Percentiles rank a stretch among this genome's conserved stretches.
These are phyloP conservation scores for Conopomorpha cramerella DNA, from an alignment of 1,140 invertebrate genomes.

Conservation along the genomic window DNA sequence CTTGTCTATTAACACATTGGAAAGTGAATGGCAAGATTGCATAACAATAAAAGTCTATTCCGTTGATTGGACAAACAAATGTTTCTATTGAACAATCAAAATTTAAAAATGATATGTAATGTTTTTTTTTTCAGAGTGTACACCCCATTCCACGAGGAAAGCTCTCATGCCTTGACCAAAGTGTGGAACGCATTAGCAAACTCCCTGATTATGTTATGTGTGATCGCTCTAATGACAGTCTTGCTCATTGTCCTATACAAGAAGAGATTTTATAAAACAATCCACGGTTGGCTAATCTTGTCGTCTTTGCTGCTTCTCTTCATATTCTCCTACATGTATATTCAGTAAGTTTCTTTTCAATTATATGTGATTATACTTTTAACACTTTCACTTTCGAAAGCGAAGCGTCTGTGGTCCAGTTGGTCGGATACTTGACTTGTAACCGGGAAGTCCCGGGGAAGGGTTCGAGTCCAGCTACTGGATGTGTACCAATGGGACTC, in stretches of 20 bases:
- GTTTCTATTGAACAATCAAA: no score
- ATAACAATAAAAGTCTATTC: no score
- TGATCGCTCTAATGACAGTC: constrained; percentile 95
- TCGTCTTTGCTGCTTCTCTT: constrained; percentile 95
- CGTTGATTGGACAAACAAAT: no score
- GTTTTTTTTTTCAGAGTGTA: constrained; percentile 74
- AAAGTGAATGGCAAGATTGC: no score
- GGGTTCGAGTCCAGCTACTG: no score
- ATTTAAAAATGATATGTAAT: constrained; percentile 5
- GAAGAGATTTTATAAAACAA: constrained; percentile 92
- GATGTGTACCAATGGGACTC: no score
- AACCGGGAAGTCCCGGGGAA: no score
- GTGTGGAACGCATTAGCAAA: constrained; percentile 96
- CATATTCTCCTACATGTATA: constrained; percentile 92
- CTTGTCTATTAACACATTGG: no score
- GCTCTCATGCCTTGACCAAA: constrained; percentile 85
- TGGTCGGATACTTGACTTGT: no score
- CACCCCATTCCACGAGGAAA: constrained; percentile 96
- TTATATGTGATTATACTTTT: no score
- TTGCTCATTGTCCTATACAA: constrained; percentile 94
- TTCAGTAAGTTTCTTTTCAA: constrained; percentile 81
- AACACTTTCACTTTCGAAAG: no score
- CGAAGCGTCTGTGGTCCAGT: no score
- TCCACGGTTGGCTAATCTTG: constrained; percentile 94
- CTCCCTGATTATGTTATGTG: constrained; percentile 88